Percentiles rank a stretch among this genome's conserved stretches.
Evolutionary conservation across 1,140 invertebrate genomes (phyloP).

Genomic region (Drosophila tani): DNA sequence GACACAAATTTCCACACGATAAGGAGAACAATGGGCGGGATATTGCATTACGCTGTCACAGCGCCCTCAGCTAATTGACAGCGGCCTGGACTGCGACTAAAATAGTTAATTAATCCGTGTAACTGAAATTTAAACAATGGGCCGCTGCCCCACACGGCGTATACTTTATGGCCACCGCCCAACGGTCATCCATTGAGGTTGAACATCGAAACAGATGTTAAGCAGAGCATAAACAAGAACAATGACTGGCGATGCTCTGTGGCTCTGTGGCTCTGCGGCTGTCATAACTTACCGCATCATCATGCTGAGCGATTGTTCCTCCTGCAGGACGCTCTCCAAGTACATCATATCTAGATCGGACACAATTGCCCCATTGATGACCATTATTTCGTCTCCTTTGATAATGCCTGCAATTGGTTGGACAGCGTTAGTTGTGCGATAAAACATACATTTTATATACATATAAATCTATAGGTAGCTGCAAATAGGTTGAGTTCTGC

Average conservation of each 20-base stretch:
- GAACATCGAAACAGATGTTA: constrained; percentile 52
- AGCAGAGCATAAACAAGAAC: constrained; percentile 45
- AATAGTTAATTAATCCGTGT: constrained; percentile 73
- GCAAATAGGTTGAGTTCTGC: constrained; percentile 34
- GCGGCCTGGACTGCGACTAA: constrained; percentile 38
- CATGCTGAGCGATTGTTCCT: constrained; percentile 97
- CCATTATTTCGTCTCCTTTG: constrained; percentile 99
- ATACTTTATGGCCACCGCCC: constrained; percentile 17
- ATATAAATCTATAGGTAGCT: constrained; percentile 23
- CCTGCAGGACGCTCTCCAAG: constrained; percentile 97
- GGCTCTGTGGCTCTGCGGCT: constrained; percentile 12
- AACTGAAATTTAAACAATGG: constrained; percentile 67
- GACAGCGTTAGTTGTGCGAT: constrained; percentile 41
- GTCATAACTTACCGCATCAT: constrained; percentile 92
- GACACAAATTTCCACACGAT: constrained; percentile 30
- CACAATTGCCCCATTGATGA: constrained; percentile 98
- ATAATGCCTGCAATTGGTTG: constrained; percentile 92
- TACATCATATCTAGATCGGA: constrained; percentile 99
- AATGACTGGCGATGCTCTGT: constrained; percentile 28
- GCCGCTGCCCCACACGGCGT: constrained; percentile 6
- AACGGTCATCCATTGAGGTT: constrained; percentile 17
- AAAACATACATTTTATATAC: constrained; percentile 9
- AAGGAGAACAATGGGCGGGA: constrained; percentile 40
- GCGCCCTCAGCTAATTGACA: constrained; percentile 45
- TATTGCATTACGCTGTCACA: constrained; percentile 48